These are phyloP conservation scores for Polydesmus complanatus DNA, from an alignment of 2,888 invertebrate genomes.

Conservation along the genomic window DNA sequence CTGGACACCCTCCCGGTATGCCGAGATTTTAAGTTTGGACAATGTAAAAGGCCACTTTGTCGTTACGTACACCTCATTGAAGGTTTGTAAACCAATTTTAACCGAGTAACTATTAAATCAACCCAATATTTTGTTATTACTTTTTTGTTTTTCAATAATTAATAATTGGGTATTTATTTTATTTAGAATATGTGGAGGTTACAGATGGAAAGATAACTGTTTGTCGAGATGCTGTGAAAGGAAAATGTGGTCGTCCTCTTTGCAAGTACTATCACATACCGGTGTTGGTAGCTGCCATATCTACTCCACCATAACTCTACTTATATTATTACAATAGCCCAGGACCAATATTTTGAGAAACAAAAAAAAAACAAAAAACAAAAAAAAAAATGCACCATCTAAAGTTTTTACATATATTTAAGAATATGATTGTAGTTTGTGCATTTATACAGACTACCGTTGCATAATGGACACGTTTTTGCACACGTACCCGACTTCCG, in stretches of 20 bases:
- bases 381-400: neutral
- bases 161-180: neutral
- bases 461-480: neutral
- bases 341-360: neutral
- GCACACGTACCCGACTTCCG: neutral
- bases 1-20: conserved; percentile 99
- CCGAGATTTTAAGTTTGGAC: conserved; percentile 99
- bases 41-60: conserved; percentile 86
- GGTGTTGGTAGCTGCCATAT: conserved; percentile 33
- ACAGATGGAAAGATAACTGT: conserved; percentile 89
- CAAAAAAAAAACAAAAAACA: neutral
- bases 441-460: neutral
- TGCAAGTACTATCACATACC: conserved; percentile 98
- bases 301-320: conserved; percentile 11
- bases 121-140: conserved; percentile 3
- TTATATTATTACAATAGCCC: neutral
- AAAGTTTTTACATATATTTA: too few relatives aligned
- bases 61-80: conserved; percentile 96
- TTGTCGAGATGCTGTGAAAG: conserved; percentile 89
- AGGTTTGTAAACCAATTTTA: conserved; percentile 49
- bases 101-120: neutral
- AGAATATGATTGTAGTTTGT: neutral
- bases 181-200: conserved; percentile 82
- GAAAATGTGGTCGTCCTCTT: conserved; percentile 79
- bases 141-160: conserved; percentile 1